Evolutionary conservation across 2,888 invertebrate species (phyloP).

Genomic region (Poecilus cupreus): DNA sequence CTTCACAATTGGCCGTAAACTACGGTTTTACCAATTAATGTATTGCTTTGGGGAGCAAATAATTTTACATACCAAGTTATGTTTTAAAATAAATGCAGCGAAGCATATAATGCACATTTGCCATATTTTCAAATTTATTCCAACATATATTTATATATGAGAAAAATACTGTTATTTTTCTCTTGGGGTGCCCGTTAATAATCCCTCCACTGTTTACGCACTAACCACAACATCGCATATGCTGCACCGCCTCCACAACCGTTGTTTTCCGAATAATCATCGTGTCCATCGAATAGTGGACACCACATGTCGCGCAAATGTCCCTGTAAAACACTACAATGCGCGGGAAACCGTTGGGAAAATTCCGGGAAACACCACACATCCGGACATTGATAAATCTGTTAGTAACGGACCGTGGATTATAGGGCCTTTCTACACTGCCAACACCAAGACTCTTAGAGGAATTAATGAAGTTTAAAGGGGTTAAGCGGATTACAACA

Average conservation of each 20-base stretch:
- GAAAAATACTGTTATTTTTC: conserved; percentile 23
- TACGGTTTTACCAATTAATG: no score
- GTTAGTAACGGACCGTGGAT: conserved; percentile 38
- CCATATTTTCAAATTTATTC: conserved; percentile 17
- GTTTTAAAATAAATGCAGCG: not conserved
- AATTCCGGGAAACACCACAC: conserved; percentile 22
- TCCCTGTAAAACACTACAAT: conserved; percentile 1
- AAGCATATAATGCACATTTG: not conserved
- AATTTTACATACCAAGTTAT: no score
- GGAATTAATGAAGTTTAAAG: conserved; percentile 50
- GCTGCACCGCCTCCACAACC: conserved; percentile 16
- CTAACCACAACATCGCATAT: conserved; percentile 36
- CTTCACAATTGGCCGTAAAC: no score
- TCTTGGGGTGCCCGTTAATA: conserved; percentile 9
- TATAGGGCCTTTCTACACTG: not conserved
- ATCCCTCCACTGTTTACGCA: conserved; percentile 15
- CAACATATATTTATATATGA: conserved; percentile 23
- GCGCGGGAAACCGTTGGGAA: conserved; percentile 34
- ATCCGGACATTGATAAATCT: conserved; percentile 29
- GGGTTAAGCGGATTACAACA: conserved; percentile 51
- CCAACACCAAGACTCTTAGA: conserved; percentile 1
- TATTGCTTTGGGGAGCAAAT: no score
- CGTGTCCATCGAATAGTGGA: conserved; percentile 25
- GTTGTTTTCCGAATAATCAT: conserved; percentile 32
- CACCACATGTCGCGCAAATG: conserved; percentile 33